phyloP scores from a whole-genome alignment of 2,797 vertebrate species.

The Sciurus vulgaris region DNA sequence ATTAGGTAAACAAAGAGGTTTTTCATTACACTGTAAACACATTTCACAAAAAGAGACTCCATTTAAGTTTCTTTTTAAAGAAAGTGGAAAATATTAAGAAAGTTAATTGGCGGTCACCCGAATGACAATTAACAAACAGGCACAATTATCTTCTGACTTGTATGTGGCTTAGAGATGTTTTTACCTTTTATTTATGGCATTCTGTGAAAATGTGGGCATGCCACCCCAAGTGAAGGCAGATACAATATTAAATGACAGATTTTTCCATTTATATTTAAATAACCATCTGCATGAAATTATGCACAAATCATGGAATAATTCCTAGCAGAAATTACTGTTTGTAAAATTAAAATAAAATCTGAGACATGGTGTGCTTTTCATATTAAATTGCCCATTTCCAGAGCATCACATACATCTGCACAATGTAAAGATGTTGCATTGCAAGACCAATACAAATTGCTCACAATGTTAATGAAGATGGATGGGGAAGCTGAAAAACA shows the following conservation, averaged over 20 bases:
- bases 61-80: conserved; percentile 90
- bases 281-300: conserved; percentile 90
- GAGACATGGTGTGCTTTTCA: conserved; percentile 88
- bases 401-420: conserved; percentile 84
- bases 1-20: conserved; percentile 88
- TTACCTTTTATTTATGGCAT: conserved; percentile 97
- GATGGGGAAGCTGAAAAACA: conserved; percentile 85
- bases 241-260: conserved; percentile 87
- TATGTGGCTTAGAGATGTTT: conserved; percentile 95
- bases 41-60: conserved; percentile 89
- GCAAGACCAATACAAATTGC: conserved; percentile 84
- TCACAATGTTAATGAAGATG: conserved; percentile 88
- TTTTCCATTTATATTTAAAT: conserved; percentile 93
- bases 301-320: conserved; percentile 89
- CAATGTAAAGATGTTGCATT: conserved; percentile 81
- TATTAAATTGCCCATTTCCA: conserved; percentile 91
- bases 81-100: conserved; percentile 90
- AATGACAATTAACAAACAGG: conserved; percentile 95
- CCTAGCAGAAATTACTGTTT: conserved; percentile 90
- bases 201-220: conserved; percentile 88
- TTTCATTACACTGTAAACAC: conserved; percentile 86
- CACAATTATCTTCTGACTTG: conserved; percentile 98
- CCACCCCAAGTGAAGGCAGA: conserved; percentile 87
- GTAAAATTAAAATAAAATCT: conserved; percentile 88
- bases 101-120: conserved; percentile 95